Percentiles rank a stretch among this genome's conserved stretches.
Conservation (phyloP, 53 echinoderm and acorn worm genomes). For the Paracentrotus lividus region DNA sequence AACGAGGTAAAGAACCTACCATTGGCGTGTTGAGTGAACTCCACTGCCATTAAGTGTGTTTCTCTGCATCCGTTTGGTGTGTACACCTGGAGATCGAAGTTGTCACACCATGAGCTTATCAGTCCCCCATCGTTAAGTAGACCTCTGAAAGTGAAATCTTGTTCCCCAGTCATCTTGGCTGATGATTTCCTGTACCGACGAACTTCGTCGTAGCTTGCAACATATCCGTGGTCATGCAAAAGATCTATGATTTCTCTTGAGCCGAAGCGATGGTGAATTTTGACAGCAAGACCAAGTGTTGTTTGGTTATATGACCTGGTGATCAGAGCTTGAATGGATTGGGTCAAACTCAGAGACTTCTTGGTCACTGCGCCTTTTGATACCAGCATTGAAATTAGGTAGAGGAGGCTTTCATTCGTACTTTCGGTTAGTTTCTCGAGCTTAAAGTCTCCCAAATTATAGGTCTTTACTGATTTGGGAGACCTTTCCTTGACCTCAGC, state of each 20-base stretch:
- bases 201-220: conserved; percentile 24
- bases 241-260: not conserved
- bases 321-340: conserved; percentile 38
- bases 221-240: conserved; percentile 47
- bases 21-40: conserved; percentile 3
- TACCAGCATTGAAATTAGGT: conserved; percentile 35
- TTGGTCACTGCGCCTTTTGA: conserved; percentile 38
- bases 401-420: conserved; percentile 28
- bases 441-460: conserved; percentile 13
- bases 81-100: conserved; percentile 43
- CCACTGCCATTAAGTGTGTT: conserved; percentile 16
- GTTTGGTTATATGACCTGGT: conserved; percentile 26
- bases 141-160: not conserved
- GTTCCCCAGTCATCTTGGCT: conserved; percentile 38
- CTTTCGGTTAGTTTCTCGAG: not conserved
- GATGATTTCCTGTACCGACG: conserved; percentile 46
- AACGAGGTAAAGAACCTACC: not conserved
- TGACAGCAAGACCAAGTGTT: conserved; percentile 66
- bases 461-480: not conserved
- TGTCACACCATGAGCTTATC: conserved; percentile 29
- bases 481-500: conserved; percentile 24
- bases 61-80: not conserved
- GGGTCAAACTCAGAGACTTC: conserved; percentile 33
- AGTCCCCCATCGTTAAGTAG: not conserved
- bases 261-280: conserved; percentile 49